phyloP scores from a whole-genome alignment of 2,888 invertebrate species.

The Lithophane leautieri region DNA sequence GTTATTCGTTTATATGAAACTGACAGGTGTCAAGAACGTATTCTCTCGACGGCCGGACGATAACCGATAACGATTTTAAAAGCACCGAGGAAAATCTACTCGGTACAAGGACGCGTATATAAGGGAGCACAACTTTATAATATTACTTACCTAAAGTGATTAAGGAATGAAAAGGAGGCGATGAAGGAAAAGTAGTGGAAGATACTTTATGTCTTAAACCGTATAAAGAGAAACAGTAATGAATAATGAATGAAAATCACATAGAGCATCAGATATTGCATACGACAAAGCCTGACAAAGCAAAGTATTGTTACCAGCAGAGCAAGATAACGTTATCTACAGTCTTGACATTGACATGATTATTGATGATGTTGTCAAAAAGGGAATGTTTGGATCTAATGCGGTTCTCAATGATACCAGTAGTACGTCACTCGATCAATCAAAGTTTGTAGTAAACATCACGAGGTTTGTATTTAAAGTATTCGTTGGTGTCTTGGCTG shows the following conservation, averaged over 20 bases:
- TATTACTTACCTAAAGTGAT: too few relatives aligned
- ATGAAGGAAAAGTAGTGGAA: neutral
- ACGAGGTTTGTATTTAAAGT: constrained; percentile 39
- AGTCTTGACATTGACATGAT: constrained; percentile 46
- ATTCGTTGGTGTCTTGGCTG: neutral
- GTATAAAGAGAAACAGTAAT: neutral
- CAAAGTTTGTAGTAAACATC: constrained; percentile 49
- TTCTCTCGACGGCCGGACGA: too few relatives aligned
- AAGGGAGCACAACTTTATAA: too few relatives aligned
- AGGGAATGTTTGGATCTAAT: neutral
- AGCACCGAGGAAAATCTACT: too few relatives aligned
- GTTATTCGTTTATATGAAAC: too few relatives aligned
- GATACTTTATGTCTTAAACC: too few relatives aligned
- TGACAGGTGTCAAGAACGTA: too few relatives aligned
- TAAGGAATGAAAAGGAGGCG: too few relatives aligned
- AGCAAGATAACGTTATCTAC: constrained; percentile 42
- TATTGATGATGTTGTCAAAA: constrained; percentile 56
- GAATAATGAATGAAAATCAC: constrained; percentile 8
- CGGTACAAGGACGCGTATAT: too few relatives aligned
- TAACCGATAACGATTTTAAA: too few relatives aligned
- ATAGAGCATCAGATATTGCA: constrained; percentile 5
- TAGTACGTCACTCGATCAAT: constrained; percentile 50
- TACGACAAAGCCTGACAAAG: constrained; percentile 4
- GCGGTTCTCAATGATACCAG: constrained; percentile 12
- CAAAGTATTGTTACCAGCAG: constrained; percentile 22